Evolutionary conservation across 2,888 invertebrate species (phyloP).

Genomic region (Rotaria sp.): DNA sequence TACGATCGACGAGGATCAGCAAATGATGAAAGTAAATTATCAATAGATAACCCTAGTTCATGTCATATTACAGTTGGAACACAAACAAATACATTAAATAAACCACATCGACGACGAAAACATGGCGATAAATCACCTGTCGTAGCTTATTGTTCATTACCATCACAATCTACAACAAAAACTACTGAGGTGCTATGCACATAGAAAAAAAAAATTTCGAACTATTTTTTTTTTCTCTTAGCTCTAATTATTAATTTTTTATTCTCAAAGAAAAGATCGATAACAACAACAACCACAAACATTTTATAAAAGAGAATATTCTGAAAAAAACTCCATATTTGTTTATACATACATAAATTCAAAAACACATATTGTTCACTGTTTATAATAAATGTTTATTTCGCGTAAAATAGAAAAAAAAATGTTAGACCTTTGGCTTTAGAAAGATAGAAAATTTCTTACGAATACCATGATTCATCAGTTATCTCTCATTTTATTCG

Average conservation of each 20-base stretch:
- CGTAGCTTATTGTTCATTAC: background rate
- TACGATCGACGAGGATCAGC: background rate
- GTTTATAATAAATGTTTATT: no score
- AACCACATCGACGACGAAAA: background rate
- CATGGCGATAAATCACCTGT: background rate
- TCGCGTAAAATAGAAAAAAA: no score
- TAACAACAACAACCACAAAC: background rate
- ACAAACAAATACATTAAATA: background rate
- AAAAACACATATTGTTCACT: no score
- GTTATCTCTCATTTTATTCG: no score
- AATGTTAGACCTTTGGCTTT: no score
- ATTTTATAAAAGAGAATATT: background rate
- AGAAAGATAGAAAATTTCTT: no score
- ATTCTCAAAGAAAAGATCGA: background rate
- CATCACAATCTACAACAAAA: background rate
- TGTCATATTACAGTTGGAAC: constrained; percentile 25
- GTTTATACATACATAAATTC: no score
- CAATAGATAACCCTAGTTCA: background rate
- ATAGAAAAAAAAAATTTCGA: background rate
- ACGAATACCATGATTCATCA: no score
- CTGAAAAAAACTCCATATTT: no score
- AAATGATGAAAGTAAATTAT: background rate
- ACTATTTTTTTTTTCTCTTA: background rate
- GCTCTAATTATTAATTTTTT: background rate
- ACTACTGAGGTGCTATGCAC: background rate